These are phyloP conservation scores for Morone saxatilis DNA, from an alignment of 2,113 vertebrate genomes.

Conservation along the genomic window DNA sequence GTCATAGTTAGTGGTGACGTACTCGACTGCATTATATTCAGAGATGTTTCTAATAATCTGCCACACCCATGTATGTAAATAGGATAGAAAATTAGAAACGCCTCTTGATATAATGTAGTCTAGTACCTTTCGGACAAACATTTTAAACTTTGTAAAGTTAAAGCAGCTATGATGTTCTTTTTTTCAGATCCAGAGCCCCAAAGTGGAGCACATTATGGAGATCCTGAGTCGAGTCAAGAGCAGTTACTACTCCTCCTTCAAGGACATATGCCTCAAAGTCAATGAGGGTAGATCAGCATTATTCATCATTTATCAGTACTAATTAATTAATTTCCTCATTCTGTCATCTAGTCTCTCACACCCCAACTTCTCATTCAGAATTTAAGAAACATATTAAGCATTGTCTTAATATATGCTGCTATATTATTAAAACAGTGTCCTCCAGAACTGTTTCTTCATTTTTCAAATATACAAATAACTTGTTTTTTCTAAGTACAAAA, in stretches of 20 bases:
- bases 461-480: neutral
- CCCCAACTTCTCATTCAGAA: constrained; percentile 1
- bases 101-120: too few species aligned
- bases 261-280: constrained; percentile 74
- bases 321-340: constrained; percentile 7
- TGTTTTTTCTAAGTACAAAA: neutral
- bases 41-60: too few species aligned
- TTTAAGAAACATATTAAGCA: neutral
- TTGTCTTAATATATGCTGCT: neutral
- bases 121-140: neutral
- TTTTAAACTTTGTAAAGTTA: neutral
- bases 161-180: neutral
- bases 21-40: too few species aligned
- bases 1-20: too few species aligned
- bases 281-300: constrained; percentile 72
- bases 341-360: neutral
- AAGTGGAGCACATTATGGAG: constrained; percentile 74
- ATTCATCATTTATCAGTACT: constrained; percentile 7
- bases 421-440: neutral
- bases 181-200: constrained; percentile 79
- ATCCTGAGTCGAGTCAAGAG: constrained; percentile 81
- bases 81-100: neutral
- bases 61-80: neutral
- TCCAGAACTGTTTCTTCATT: neutral
- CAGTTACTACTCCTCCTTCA: constrained; percentile 82